phyloP scores from a whole-genome alignment of 1,140 invertebrate genomes.

The Aphis gossypii region DNA sequence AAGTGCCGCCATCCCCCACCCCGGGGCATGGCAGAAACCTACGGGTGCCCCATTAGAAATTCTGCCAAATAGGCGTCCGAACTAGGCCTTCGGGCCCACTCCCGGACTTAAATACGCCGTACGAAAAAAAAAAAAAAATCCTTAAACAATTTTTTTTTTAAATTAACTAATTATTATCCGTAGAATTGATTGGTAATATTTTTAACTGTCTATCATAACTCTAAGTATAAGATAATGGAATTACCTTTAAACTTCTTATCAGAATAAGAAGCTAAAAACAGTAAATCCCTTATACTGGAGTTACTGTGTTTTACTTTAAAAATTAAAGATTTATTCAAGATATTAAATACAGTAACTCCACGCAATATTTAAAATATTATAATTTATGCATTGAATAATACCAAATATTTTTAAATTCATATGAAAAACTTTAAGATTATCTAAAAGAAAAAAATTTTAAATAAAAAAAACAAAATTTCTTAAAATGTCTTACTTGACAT shows the following conservation, averaged over 20 bases:
- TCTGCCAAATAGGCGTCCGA: no score
- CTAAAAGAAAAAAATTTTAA: no score
- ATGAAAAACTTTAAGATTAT: no score
- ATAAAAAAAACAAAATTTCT: no score
- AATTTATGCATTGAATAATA: background rate
- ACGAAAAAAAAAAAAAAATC: no score
- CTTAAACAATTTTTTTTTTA: background rate
- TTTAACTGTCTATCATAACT: background rate
- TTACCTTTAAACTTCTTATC: background rate
- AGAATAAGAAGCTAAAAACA: background rate
- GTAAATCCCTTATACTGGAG: background rate
- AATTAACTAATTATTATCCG: background rate
- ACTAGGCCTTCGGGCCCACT: no score
- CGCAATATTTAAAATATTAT: background rate
- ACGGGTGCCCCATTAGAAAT: no score
- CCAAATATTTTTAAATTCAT: no score
- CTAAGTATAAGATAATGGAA: background rate
- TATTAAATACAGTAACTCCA: background rate
- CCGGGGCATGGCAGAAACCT: no score
- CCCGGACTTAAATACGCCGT: no score
- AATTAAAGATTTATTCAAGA: background rate
- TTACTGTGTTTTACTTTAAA: slow-evolving; percentile 9
- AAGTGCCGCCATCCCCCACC: no score
- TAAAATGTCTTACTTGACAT: no score
- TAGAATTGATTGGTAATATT: slow-evolving; percentile 3